These are phyloP conservation scores for Patella pellucida DNA, from an alignment of 2,888 invertebrate genomes.

Conservation along the genomic window DNA sequence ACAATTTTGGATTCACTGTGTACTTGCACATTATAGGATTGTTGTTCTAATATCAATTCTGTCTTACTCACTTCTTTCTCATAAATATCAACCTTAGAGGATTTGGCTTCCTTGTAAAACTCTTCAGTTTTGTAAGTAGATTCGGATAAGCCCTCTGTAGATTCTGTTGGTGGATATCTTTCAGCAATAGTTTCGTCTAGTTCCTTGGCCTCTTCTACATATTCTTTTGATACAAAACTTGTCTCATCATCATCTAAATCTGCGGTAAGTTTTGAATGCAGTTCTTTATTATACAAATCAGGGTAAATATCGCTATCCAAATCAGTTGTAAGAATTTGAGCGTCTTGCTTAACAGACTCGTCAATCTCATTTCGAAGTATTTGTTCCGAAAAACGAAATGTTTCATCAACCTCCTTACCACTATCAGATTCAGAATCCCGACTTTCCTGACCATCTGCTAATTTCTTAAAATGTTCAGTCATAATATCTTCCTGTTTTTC, in stretches of 20 bases:
- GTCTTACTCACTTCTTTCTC: too few relatives aligned
- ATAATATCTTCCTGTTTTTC: slow-evolving; percentile 2
- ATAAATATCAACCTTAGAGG: too few relatives aligned
- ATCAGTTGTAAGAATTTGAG: too few relatives aligned
- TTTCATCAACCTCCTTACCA: too few relatives aligned
- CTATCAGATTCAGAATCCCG: too few relatives aligned
- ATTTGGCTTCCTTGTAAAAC: slow-evolving; percentile 12
- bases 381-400: too few relatives aligned
- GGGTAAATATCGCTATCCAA: not conserved
- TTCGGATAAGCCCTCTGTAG: slow-evolving; percentile 20
- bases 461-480: slow-evolving; percentile 3
- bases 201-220: slow-evolving; percentile 8
- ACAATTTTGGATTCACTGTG: slow-evolving; percentile 17
- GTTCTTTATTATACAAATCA: not conserved
- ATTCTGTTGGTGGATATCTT: slow-evolving; percentile 14
- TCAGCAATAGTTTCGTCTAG: not conserved
- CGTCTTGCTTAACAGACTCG: too few relatives aligned
- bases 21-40: slow-evolving; percentile 6
- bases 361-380: too few relatives aligned
- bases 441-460: not conserved
- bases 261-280: not conserved
- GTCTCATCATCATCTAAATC: not conserved
- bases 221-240: not conserved
- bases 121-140: slow-evolving; percentile 26
- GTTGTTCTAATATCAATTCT: not conserved